Conservation (phyloP, 2,797 vertebrate species). For the Thalassophryne amazonica region DNA sequence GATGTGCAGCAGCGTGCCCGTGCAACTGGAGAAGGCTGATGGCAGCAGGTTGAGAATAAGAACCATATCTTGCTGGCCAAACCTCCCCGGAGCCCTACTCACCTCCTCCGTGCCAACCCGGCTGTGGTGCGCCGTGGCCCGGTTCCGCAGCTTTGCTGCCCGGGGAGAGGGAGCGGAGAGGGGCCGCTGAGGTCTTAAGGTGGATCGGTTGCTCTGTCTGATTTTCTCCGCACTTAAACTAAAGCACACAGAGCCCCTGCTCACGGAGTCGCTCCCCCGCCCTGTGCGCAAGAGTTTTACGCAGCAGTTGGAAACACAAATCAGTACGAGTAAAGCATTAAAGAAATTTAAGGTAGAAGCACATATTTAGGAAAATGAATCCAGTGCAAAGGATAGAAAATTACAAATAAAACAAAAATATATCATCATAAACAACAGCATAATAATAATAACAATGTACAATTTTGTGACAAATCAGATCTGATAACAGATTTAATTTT, state of each 20-base stretch:
- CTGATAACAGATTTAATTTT: no score
- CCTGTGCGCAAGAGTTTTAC: no score
- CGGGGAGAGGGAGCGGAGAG: conserved; percentile 47
- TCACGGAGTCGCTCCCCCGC: conserved; percentile 15
- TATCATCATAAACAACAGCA: no score
- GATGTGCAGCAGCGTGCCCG: conserved; percentile 28
- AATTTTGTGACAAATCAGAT: no score
- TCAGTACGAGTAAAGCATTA: no score
- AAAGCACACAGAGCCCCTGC: conserved; percentile 24
- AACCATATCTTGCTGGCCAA: conserved; percentile 23
- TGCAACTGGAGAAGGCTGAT: conserved; percentile 36
- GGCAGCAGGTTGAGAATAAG: conserved; percentile 27
- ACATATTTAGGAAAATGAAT: no score
- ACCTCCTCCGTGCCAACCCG: conserved; percentile 47
- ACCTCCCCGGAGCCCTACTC: conserved; percentile 27
- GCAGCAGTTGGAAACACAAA: no score
- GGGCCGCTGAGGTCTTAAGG: conserved; percentile 73
- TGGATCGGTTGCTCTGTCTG: conserved; percentile 25
- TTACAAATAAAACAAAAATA: no score
- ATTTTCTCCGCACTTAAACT: not conserved
- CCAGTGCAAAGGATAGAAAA: no score
- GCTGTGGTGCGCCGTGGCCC: conserved; percentile 52
- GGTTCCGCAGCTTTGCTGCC: conserved; percentile 28
- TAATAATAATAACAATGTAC: no score
- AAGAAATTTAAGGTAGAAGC: no score